Percentiles rank a stretch among this genome's conserved stretches.
Conservation (phyloP, 1,140 invertebrate genomes). For the Rhopalosiphum maidis region DNA sequence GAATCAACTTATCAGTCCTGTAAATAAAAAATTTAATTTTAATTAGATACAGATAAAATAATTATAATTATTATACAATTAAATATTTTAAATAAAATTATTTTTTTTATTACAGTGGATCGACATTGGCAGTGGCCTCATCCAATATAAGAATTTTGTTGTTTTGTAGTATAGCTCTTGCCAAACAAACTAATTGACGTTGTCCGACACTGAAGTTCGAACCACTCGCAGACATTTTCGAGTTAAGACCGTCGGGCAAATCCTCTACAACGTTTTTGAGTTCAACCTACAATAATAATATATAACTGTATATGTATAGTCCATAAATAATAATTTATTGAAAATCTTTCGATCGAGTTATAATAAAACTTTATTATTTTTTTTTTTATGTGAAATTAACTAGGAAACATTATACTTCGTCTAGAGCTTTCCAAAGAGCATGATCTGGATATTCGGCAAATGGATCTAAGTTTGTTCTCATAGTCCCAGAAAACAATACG, state of each 20-base stretch:
- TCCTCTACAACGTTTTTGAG: conserved; percentile 60
- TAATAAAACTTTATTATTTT: neutral
- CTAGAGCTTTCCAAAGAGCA: conserved; percentile 72
- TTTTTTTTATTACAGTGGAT: conserved; percentile 71
- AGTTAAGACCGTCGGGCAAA: conserved; percentile 59
- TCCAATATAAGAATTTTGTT: conserved; percentile 77
- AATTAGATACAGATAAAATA: too few relatives aligned
- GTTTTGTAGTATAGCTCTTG: conserved; percentile 77
- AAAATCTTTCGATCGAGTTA: too few relatives aligned
- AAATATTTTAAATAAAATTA: neutral
- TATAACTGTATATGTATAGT: too few relatives aligned
- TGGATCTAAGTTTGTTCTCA: neutral
- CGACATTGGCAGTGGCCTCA: conserved; percentile 77
- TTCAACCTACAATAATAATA: conserved; percentile 59
- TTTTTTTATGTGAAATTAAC: neutral
- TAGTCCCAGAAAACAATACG: neutral
- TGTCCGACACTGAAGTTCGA: conserved; percentile 85
- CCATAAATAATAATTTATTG: too few relatives aligned
- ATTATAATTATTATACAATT: neutral
- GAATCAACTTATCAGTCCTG: conserved; percentile 69
- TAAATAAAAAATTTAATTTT: conserved; percentile 58
- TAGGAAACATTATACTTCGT: conserved; percentile 64
- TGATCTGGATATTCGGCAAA: conserved; percentile 66
- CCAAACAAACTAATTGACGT: conserved; percentile 83
- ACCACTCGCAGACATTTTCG: conserved; percentile 67